Percentiles rank a stretch among this genome's conserved stretches.
phyloP scores from a whole-genome alignment of 2,797 vertebrate genomes.

The Fundulus diaphanus region DNA sequence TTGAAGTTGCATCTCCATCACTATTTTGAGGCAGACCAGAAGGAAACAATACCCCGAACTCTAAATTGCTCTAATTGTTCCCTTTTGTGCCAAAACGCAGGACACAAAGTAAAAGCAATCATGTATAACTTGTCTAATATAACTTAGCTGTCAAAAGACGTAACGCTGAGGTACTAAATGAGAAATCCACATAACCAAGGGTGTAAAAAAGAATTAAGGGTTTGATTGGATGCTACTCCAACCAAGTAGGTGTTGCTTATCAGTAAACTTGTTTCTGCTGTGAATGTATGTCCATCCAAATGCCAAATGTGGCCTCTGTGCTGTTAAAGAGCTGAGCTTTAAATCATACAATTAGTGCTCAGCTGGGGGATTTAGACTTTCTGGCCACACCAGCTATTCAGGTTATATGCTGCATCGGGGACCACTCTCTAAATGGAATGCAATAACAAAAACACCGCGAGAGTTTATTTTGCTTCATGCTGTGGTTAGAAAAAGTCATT shows the following conservation, averaged over 20 bases:
- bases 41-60: slow-evolving; percentile 17
- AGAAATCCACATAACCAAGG: slow-evolving; percentile 41
- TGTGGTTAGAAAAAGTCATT: neutral
- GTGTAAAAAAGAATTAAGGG: slow-evolving; percentile 9
- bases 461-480: neutral
- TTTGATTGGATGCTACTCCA: slow-evolving; percentile 53
- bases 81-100: slow-evolving; percentile 26
- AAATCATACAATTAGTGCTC: slow-evolving; percentile 70
- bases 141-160: slow-evolving; percentile 38
- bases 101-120: slow-evolving; percentile 30
- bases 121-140: slow-evolving; percentile 30
- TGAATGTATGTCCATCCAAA: slow-evolving; percentile 1
- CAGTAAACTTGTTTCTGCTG: slow-evolving; percentile 12
- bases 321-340: slow-evolving; percentile 49
- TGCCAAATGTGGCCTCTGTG: slow-evolving; percentile 41
- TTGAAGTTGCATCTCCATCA: neutral
- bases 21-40: neutral
- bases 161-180: slow-evolving; percentile 36
- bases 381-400: slow-evolving; percentile 45
- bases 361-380: slow-evolving; percentile 52
- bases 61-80: slow-evolving; percentile 21
- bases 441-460: slow-evolving; percentile 39
- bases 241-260: slow-evolving; percentile 57
- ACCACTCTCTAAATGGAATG: slow-evolving; percentile 41
- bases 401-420: slow-evolving; percentile 41